These are phyloP conservation scores for Eupithecia subfuscata DNA, from an alignment of 2,888 invertebrate species.

Conservation along the genomic window DNA sequence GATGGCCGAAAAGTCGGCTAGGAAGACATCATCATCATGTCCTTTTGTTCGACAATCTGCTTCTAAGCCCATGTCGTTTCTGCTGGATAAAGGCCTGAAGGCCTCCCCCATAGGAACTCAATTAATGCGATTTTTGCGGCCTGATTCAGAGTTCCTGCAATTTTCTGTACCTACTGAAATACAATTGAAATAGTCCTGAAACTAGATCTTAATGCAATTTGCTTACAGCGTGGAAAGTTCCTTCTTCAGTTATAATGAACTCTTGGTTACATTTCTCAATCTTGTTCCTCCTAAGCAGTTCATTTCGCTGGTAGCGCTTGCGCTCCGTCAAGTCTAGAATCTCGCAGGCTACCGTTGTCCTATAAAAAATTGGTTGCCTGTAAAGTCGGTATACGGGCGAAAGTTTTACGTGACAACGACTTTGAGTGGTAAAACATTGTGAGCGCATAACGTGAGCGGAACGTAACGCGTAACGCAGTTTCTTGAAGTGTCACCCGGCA, in stretches of 20 bases:
- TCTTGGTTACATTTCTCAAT: slow-evolving; percentile 75
- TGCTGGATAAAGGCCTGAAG: background rate
- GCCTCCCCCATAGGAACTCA: background rate
- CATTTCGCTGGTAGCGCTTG: slow-evolving; percentile 69
- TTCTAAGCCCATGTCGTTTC: background rate
- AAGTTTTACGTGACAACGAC: no score
- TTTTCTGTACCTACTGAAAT: background rate
- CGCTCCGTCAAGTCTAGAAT: slow-evolving; percentile 74
- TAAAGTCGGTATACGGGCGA: no score
- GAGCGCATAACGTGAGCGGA: no score
- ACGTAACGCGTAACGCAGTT: no score
- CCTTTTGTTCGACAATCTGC: background rate
- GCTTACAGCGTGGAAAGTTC: slow-evolving; percentile 64
- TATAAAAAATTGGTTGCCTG: no score
- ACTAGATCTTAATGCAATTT: background rate
- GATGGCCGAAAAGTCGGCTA: background rate
- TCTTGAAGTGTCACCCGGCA: no score
- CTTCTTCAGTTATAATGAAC: slow-evolving; percentile 76
- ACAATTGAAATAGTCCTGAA: background rate
- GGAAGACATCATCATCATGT: background rate
- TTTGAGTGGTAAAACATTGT: no score
- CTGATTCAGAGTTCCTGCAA: no score
- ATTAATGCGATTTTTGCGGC: no score
- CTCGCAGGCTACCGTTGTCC: slow-evolving; percentile 75
- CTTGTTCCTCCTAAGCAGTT: slow-evolving; percentile 64